Conservation (phyloP, 2,113 vertebrate genomes). For the Syrrhaptes paradoxus region DNA sequence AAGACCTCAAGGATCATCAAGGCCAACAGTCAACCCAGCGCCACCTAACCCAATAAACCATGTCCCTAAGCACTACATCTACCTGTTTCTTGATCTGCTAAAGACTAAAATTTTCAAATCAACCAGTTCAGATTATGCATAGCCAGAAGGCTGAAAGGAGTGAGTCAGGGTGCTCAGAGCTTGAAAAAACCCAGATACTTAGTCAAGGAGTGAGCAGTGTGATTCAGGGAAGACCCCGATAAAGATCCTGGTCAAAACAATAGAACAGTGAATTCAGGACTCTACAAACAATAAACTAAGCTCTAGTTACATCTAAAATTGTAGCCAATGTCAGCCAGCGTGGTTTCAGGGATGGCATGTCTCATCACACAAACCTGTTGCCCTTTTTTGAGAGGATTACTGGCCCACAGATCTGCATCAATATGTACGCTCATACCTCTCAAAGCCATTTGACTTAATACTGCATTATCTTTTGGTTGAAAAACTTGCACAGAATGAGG, state of each 20-base stretch:
- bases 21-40: too few species aligned
- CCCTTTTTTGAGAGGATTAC: not conserved
- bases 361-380: not conserved
- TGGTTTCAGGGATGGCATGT: not conserved
- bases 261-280: not conserved
- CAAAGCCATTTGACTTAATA: slow-evolving; percentile 19
- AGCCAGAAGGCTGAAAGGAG: not conserved
- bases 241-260: not conserved
- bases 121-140: not conserved
- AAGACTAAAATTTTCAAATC: not conserved
- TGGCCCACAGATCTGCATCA: fast-evolving
- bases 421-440: not conserved
- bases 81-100: not conserved
- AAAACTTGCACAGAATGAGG: slow-evolving; percentile 2
- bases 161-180: not conserved
- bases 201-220: not conserved
- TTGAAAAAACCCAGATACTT: not conserved
- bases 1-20: too few species aligned
- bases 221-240: not conserved
- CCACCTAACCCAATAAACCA: too few species aligned
- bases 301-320: not conserved
- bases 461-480: not conserved
- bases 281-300: not conserved
- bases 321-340: not conserved
- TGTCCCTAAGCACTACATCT: too few species aligned